Base-by-base conservation (phyloP, 2,888 invertebrate species). In the Diaprepes abbreviatus region DNA sequence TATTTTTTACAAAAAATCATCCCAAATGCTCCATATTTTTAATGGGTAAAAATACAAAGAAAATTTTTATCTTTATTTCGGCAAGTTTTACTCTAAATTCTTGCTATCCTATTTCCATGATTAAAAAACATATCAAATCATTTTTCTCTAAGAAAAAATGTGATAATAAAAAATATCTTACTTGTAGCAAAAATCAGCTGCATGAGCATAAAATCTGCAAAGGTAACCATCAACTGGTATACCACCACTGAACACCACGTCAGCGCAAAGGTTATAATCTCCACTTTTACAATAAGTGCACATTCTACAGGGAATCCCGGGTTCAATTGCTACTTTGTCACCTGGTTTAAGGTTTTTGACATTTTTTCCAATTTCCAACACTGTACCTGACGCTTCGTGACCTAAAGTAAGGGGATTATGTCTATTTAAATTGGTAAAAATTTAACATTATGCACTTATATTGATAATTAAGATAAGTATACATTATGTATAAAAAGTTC, bases 271-370 rank as follows among this genome's bases (percentile, higher is more conserved):
- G 85, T 98, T 96, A 85, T 98, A 98, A 68, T 89, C 87, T 38
- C 98, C 98, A 66, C 85, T 87, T 85, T 95, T 96, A 86, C 98
- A 98, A 82, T 89, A 92, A 43, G 88, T 86, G 83, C 98, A 98
- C 59, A 85, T 84, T 62, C 95, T 89, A 80, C 98, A 98, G 1
- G 94, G 91, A 66, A 95, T 92, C 6, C 97, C 97, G 0, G 98
- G 98, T 85, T 98, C 97, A 74, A 98, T 92, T 1, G 96, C 96
- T 2, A 98, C 97, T 74, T 96, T 88, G 85, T 97, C 97, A 88
- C 73, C 71, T 77, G 87, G 85, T 84, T 90, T 87, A 5, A 94
- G 83, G 81, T 88, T 84, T 77, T 86, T 91, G 0, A 94, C 94
- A 74, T 88, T 88, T 17, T 85, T 87, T 45, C 94, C 93, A 69